Evolutionary conservation across 92 coral and sea anemone species (phyloP).

Genomic region (Zoanthus sansibaricus): DNA sequence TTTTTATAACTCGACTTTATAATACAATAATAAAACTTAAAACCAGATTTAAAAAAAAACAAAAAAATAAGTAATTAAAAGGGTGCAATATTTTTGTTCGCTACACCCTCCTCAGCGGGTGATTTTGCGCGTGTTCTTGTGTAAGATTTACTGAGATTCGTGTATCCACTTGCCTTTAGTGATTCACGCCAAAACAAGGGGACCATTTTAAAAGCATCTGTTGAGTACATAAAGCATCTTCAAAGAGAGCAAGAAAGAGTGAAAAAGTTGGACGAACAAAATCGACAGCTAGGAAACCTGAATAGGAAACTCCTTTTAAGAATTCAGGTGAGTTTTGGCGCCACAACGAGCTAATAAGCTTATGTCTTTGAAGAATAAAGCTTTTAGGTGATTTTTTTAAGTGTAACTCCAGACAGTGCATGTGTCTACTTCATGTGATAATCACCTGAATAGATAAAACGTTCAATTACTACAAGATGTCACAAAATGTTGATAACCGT

Average conservation of each 20-base stretch:
- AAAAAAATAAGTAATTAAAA: too few relatives aligned
- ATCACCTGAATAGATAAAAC: neutral
- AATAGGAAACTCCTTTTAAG: conserved; percentile 91
- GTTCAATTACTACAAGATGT: neutral
- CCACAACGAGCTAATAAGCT: neutral
- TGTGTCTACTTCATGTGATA: neutral
- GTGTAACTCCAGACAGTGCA: neutral
- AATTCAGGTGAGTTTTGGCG: conserved; percentile 76
- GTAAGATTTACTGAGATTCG: neutral
- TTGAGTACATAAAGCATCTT: conserved; percentile 85
- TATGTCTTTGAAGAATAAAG: neutral
- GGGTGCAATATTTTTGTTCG: too few relatives aligned
- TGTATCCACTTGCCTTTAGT: conserved; percentile 52
- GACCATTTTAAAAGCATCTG: conserved; percentile 94
- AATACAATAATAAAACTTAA: too few relatives aligned
- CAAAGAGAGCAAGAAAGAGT: conserved; percentile 84
- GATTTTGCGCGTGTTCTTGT: neutral
- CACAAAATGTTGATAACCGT: neutral
- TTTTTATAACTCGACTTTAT: too few relatives aligned
- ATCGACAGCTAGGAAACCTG: conserved; percentile 76
- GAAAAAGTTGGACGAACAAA: conserved; percentile 72
- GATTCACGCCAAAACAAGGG: conserved; percentile 97
- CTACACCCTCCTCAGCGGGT: neutral
- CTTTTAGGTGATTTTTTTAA: neutral
- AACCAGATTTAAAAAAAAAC: too few relatives aligned